phyloP scores from a whole-genome alignment of 2,888 invertebrate genomes.

The Schrankia costaestrigalis region DNA sequence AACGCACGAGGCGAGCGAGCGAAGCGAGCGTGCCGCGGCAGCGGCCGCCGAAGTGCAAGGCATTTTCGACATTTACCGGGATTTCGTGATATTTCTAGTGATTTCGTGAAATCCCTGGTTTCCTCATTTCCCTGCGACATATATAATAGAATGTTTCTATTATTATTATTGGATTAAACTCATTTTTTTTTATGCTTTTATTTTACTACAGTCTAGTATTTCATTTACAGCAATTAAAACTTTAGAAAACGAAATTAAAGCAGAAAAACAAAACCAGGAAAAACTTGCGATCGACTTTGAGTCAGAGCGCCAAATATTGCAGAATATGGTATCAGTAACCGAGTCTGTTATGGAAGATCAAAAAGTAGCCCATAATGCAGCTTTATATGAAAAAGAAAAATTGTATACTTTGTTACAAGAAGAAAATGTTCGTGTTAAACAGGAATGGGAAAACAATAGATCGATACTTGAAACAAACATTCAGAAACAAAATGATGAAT shows the following conservation, averaged over 20 bases:
- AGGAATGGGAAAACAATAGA: slow-evolving; percentile 24
- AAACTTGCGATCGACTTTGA: slow-evolving; percentile 55
- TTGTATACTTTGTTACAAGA: slow-evolving; percentile 36
- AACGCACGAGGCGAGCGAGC: no score
- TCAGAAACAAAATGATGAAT: slow-evolving; percentile 32
- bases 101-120: no score
- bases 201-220: no score
- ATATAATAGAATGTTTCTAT: no score
- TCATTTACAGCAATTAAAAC: slow-evolving; percentile 42
- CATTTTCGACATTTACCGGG: no score
- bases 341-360: slow-evolving; percentile 64
- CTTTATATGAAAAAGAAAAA: slow-evolving; percentile 42
- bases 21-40: no score
- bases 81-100: no score
- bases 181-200: no score
- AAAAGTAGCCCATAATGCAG: slow-evolving; percentile 42
- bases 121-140: no score
- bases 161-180: no score
- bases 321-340: slow-evolving; percentile 60
- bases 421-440: slow-evolving; percentile 36
- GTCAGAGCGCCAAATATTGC: slow-evolving; percentile 52
- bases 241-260: slow-evolving; percentile 49
- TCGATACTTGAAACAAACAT: slow-evolving; percentile 29
- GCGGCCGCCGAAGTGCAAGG: no score
- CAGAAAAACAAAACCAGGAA: slow-evolving; percentile 45